Evolutionary conservation across 2,797 vertebrate genomes (phyloP).

Genomic region (Enteromius fasciolatus): DNA sequence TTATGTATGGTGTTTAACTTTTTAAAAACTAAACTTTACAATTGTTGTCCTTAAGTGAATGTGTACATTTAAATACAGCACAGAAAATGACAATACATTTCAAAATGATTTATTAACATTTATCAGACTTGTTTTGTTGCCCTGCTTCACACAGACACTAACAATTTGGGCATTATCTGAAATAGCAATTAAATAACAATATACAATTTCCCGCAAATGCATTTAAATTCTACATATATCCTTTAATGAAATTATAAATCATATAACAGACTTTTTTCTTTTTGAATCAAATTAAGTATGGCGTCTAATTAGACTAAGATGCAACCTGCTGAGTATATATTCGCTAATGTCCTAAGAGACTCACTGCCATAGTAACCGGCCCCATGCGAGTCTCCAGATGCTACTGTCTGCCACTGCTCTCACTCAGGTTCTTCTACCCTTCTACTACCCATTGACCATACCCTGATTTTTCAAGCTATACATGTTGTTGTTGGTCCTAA

Average conservation of each 20-base stretch:
- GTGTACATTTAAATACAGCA: not conserved
- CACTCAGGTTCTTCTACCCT: slow-evolving; percentile 20
- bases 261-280: not conserved
- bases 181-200: not conserved
- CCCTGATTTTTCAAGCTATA: not conserved
- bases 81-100: not conserved
- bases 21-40: not conserved
- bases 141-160: not conserved
- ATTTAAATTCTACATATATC: not conserved
- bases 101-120: not conserved
- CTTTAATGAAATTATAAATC: not conserved
- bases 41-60: not conserved
- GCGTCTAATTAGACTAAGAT: not conserved
- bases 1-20: not conserved
- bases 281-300: slow-evolving; percentile 6
- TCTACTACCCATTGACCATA: not conserved
- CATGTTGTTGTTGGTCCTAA: not conserved
- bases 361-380: slow-evolving; percentile 35
- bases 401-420: not conserved
- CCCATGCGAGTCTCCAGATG: slow-evolving; percentile 14
- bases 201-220: not conserved
- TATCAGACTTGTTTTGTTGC: not conserved
- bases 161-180: not conserved
- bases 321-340: slow-evolving; percentile 12
- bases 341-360: slow-evolving; percentile 11